Evolutionary conservation across 2,113 vertebrate genomes (phyloP).

Genomic region (Corydoras maculifer): DNA sequence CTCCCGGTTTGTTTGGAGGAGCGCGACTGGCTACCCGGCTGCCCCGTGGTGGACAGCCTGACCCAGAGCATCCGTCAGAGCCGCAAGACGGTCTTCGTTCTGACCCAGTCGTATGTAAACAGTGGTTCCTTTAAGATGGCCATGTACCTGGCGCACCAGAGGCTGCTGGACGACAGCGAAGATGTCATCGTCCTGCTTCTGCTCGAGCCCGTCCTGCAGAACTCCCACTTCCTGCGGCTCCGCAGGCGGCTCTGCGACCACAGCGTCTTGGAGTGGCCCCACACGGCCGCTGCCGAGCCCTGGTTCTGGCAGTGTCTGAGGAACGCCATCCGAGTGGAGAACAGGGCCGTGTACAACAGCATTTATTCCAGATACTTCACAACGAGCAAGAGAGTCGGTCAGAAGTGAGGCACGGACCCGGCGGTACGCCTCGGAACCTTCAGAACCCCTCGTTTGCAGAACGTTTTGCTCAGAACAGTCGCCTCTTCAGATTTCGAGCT

Average conservation of each 20-base stretch:
- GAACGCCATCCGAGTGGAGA: slow-evolving; percentile 61
- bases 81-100: slow-evolving; percentile 69
- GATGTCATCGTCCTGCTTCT: slow-evolving; percentile 75
- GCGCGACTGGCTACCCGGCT: slow-evolving; percentile 64
- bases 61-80: slow-evolving; percentile 68
- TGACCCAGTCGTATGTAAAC: slow-evolving; percentile 61
- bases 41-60: slow-evolving; percentile 68
- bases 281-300: slow-evolving; percentile 62
- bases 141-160: slow-evolving; percentile 72
- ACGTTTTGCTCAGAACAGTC: too few relatives aligned
- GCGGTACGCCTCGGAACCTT: too few relatives aligned
- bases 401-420: background rate
- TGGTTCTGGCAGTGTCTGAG: slow-evolving; percentile 75
- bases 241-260: slow-evolving; percentile 65
- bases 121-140: slow-evolving; percentile 71
- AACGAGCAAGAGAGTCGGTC: slow-evolving; percentile 20
- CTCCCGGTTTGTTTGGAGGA: slow-evolving; percentile 63
- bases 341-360: slow-evolving; percentile 64
- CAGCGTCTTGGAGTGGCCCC: slow-evolving; percentile 77
- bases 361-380: slow-evolving; percentile 61
- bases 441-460: too few relatives aligned
- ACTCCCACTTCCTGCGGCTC: slow-evolving; percentile 74
- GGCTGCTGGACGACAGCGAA: slow-evolving; percentile 70
- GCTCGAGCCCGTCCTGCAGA: slow-evolving; percentile 73
- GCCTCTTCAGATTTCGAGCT: too few relatives aligned